Conservation (phyloP, 2,797 vertebrate species). For the Parauchenoglanis punctatus region DNA sequence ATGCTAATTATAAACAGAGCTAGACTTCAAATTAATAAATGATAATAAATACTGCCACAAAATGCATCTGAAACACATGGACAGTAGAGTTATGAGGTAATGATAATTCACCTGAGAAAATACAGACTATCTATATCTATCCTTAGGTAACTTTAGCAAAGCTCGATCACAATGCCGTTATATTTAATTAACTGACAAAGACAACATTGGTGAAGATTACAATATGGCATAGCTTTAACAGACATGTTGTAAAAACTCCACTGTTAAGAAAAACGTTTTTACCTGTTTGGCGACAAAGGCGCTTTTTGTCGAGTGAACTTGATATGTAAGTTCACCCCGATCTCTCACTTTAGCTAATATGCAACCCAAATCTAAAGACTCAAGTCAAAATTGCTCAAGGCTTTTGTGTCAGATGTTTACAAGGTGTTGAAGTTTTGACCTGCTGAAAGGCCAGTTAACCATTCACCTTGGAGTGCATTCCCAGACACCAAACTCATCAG, state of each 20-base stretch:
- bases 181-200: neutral
- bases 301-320: neutral
- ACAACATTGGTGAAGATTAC: neutral
- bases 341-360: neutral
- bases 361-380: neutral
- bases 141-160: neutral
- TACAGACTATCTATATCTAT: neutral
- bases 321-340: neutral
- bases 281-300: neutral
- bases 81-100: neutral
- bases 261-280: neutral
- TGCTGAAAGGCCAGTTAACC: conserved; percentile 72
- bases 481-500: conserved; percentile 59
- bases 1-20: neutral
- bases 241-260: neutral
- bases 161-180: neutral
- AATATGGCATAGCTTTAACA: neutral
- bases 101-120: neutral
- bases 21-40: too few species aligned
- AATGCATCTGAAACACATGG: neutral
- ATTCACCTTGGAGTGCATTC: conserved; percentile 70
- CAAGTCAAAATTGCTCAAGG: neutral
- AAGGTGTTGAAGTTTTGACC: neutral
- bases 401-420: neutral
- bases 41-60: neutral